Conservation (phyloP, 2,797 vertebrate genomes). For the Onychomys arenicola region DNA sequence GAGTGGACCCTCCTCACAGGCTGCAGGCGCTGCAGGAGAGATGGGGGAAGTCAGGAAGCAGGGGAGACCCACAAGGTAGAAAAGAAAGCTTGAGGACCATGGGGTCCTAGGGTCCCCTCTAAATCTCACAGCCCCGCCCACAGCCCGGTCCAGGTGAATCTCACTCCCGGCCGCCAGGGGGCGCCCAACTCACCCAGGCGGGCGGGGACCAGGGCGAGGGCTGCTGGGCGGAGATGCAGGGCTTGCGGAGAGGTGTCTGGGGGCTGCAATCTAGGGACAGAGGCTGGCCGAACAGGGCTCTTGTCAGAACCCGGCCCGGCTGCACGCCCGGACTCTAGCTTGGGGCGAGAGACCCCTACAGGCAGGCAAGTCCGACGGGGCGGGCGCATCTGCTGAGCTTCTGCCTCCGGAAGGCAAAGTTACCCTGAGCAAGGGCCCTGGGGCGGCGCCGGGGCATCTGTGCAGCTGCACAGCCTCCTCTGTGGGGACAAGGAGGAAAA, state of each 20-base stretch:
- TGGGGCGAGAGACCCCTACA: no score
- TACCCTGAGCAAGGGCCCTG: constrained; percentile 87
- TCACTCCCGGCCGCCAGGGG: neutral
- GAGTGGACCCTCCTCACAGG: neutral
- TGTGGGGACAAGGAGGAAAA: constrained; percentile 71
- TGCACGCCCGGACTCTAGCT: no score
- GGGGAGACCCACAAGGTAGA: neutral
- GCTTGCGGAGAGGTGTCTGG: constrained; percentile 84
- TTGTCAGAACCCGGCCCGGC: neutral
- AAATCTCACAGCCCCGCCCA: neutral
- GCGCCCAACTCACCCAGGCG: constrained; percentile 80
- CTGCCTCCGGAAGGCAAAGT: constrained; percentile 88
- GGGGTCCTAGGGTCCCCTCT: neutral
- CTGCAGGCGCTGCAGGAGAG: constrained; percentile 20
- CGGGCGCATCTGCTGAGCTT: constrained; percentile 87
- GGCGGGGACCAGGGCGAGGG: constrained; percentile 88
- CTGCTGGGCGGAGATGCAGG: constrained; percentile 83
- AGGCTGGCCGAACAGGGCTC: neutral
- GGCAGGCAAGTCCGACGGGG: neutral
- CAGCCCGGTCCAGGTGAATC: neutral
- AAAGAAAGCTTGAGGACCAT: neutral
- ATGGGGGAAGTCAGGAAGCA: neutral
- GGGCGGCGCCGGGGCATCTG: constrained; percentile 88
- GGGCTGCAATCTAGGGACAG: constrained; percentile 80
- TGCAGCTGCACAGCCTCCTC: constrained; percentile 91